phyloP scores from a whole-genome alignment of 2,888 invertebrate species.

The Ophion ventricosus region DNA sequence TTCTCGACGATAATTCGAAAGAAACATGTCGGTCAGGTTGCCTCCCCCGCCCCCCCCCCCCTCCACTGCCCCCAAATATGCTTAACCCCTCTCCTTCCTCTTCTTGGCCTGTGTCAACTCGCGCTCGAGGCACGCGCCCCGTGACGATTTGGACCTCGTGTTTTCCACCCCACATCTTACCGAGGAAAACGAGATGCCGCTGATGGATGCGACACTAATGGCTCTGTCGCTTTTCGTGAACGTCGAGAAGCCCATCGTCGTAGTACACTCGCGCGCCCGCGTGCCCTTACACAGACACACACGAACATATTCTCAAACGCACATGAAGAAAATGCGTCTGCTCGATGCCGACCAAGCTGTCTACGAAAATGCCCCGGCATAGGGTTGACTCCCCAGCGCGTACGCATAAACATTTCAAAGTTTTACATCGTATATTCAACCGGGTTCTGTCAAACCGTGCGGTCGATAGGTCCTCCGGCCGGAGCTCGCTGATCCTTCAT shows the following conservation, averaged over 20 bases:
- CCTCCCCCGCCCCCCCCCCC: no score
- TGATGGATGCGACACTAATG: slow-evolving; percentile 67
- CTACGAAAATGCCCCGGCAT: slow-evolving; percentile 14
- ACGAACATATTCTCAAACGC: background rate
- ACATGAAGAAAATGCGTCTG: background rate
- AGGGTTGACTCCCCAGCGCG: slow-evolving; percentile 3
- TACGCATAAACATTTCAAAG: slow-evolving; percentile 3
- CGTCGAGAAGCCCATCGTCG: slow-evolving; percentile 32
- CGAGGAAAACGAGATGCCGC: slow-evolving; percentile 52
- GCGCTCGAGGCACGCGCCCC: slow-evolving; percentile 54
- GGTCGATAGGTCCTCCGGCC: slow-evolving; percentile 10
- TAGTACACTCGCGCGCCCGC: no score
- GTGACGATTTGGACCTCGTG: slow-evolving; percentile 14
- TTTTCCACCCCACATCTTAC: slow-evolving; percentile 40
- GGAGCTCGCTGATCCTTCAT: background rate
- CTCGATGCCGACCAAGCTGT: slow-evolving; percentile 6
- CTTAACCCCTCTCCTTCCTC: background rate
- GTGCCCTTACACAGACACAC: background rate
- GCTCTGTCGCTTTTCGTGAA: slow-evolving; percentile 56
- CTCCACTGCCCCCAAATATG: no score
- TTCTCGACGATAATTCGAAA: slow-evolving; percentile 13
- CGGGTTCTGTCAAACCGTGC: slow-evolving; percentile 17
- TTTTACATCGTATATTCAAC: slow-evolving; percentile 8
- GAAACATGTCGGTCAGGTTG: slow-evolving; percentile 22
- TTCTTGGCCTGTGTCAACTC: slow-evolving; percentile 9